Evolutionary conservation across 2,888 invertebrate genomes (phyloP), one percentile per base, ranked within the genome.

Genomic region (Thera britannica): DNA sequence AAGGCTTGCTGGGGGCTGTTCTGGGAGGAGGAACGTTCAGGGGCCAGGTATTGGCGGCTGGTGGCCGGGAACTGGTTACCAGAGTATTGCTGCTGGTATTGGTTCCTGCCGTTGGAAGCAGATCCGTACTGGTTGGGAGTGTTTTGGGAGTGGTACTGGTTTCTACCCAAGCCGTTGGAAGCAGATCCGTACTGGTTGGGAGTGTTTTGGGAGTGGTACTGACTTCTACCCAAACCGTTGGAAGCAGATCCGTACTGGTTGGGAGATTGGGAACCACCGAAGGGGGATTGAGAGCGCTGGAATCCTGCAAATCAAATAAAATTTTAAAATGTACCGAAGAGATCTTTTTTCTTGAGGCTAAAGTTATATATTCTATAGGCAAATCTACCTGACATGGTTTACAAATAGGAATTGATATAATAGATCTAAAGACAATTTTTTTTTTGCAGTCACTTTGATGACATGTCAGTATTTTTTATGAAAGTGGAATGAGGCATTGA

Each of bases 1-100:
- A 93, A 93, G 44, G 83, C 74, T 71, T 93, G 93, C 67, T 92
- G 91, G 34, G 90, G 89, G 55, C 77, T 75, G 72, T 87, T 83
- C 63, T 52, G 52, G 52, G 9, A 52, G 51, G 51, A 51, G 52
- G 52, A 52, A 34, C 52, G 52, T 8, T 52, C 52, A 1, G 52
- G 52, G 5, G 52, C 52, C 34, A 52, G 52, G 34, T 52, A 51
- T 7, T 51, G 51, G 12, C 51, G 51, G 23, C 23, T 23, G 23
- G 23, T 23, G 23, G 23, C 23, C 23, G 23, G 23, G 23, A 23
- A 41, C 41, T 41, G 41, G 38, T 63, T 65, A 69, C 56, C 55
- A 69, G 57, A 71, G 68, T 70, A 69, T 67, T 71, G 64, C 44
- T 62, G 68, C 41, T 71, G 74, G 72, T 73, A 70, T n/a, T 62